Base-by-base conservation (phyloP, 2,113 vertebrate genomes). In the Hoplias malabaricus region DNA sequence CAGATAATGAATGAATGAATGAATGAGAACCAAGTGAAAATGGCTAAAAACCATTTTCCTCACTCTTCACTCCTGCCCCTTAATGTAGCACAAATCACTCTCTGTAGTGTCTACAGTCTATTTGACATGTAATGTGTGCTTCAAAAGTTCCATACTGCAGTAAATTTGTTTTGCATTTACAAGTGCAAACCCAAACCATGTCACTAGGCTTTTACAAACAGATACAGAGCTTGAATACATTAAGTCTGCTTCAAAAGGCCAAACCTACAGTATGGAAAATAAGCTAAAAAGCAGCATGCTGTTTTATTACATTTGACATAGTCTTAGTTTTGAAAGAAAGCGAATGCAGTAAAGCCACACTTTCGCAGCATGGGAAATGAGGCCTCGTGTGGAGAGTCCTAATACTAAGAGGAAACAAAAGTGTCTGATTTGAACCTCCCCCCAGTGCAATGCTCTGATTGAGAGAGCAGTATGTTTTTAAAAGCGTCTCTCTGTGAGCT, bases 391-490 rank as follows among this genome's bases (percentile, higher is more conserved):
- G 14, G 77, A 23, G 69, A 67, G 23, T 50, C 65, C 33, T 16
- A 75, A 38, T 73, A 16, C 38, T 65, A 12, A 33, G 48, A 50
- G 40, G 50, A 40, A 67, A 66, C 61, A 74, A 73, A 74, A 27
- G 29, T 9, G 2, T 53, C 78, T 68, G 61, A 68, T 79, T 79
- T 73, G 14, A 25, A 56, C 50, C 61, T 11, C 69, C 57, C 23
- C 8, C 69, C 40, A 66, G 16, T 54, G 13, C 13, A 14, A 33
- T 67, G n/a, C 76, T 63, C 42, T 40, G 68, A 71, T 78, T 78
- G 56, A 43, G 66, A 66, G 23, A 73, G 67, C 74, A 75, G 38
- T 40, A 21, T 21, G 23, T 62, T 78, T 78, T 61, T 46, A 70
- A 61, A 34, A 23, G 21, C 40, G 25, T 71, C 34, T 0, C 16